Evolutionary conservation across 2,113 vertebrate genomes (phyloP).

Genomic region (Pimephales promelas): DNA sequence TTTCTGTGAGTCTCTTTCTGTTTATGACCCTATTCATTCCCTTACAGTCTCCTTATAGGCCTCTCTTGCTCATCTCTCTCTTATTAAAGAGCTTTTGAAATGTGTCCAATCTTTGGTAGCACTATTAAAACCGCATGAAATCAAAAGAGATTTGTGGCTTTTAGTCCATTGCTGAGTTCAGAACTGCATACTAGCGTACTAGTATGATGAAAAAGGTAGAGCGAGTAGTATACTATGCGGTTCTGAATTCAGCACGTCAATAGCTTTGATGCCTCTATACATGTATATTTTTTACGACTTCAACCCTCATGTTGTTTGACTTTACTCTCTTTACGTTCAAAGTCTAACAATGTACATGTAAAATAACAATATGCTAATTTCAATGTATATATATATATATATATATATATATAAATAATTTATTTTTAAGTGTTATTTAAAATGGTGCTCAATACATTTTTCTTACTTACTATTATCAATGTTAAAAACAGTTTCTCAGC

Average conservation of each 20-base stretch:
- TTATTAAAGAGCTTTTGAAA: conserved; percentile 30
- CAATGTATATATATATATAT: too few relatives aligned
- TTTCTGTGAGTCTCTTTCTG: not conserved
- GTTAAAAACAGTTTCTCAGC: too few relatives aligned
- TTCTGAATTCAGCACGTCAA: not conserved
- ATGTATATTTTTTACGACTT: not conserved
- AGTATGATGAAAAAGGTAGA: too few relatives aligned
- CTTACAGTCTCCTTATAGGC: conserved; percentile 9
- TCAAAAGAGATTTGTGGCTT: conserved; percentile 20
- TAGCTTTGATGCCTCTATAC: not conserved
- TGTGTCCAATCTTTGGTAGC: not conserved
- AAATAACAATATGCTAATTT: not conserved
- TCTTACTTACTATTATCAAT: not conserved
- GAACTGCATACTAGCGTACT: too few relatives aligned
- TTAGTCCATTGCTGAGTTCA: not conserved
- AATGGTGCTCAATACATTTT: not conserved
- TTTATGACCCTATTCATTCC: conserved; percentile 21
- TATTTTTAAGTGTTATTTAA: too few relatives aligned
- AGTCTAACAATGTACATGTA: not conserved
- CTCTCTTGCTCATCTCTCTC: conserved; percentile 26
- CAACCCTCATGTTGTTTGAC: not conserved
- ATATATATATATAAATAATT: too few relatives aligned
- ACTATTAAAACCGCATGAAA: not conserved
- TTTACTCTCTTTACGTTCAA: not conserved
- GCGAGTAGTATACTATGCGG: too few relatives aligned